Evolutionary conservation across 37 sponge, comb jelly and placozoan genomes (phyloP), one percentile per base, ranked within the genome.

Genomic region (Haliclona indistincta): DNA sequence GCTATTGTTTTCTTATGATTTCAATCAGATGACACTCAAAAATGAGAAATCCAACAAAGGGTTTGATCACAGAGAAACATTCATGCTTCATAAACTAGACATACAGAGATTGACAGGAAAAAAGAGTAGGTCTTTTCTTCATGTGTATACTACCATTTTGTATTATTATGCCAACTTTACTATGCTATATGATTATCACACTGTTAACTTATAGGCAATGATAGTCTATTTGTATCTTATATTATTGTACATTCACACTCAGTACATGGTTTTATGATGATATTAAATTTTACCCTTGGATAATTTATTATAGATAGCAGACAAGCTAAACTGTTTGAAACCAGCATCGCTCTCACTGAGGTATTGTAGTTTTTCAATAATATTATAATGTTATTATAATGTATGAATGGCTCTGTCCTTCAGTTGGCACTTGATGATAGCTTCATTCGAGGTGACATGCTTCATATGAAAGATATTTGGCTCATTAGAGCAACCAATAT

Each of bases 101-200:
- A 49, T 91, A 8, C 91, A 91, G 91, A 85, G 77, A 75, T 69
- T 84, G 26, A 54, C 75, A 5, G 86, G 86, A n/a, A 89, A 89
- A 65, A 89, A 89, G 38, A 37, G 79, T 79, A 35, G 43, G 74
- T 58, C 22, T 30, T 33, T 30, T 30, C 36, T 32, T 3, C n/a
- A n/a, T n/a, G n/a, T n/a, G 54, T 30, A 34, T 51, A 38, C 17
- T 53, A 47, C 55, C 20, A 4, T 22, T 1, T 7, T 8, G 69
- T 38, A 4, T 19, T 38, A 38, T 38, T 15, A 67, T 67, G 43
- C 15, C 23, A n/a, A 20, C n/a, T n/a, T n/a, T 61, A 61, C n/a
- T 10, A 10, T 61, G 63, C 54, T 25, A 54, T 43, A 4, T 33
- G 35, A 17, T 25, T 15, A n/a, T n/a, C n/a, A n/a, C n/a, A n/a